Evolutionary conservation across 2,113 vertebrate genomes (phyloP).

Genomic region (Menura novaehollandiae): DNA sequence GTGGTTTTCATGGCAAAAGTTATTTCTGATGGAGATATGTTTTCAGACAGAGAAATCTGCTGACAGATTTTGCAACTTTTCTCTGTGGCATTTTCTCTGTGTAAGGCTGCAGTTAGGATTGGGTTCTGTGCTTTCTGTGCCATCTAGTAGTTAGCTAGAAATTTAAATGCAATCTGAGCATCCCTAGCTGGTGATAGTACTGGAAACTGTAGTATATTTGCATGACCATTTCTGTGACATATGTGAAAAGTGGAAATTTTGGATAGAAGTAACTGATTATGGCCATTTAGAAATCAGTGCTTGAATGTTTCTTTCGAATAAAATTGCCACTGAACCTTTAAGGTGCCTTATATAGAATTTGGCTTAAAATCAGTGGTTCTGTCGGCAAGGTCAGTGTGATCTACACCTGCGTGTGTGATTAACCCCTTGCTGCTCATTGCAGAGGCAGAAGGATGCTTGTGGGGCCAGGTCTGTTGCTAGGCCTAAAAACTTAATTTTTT

Average conservation of each 20-base stretch:
- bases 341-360: background rate
- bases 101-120: background rate
- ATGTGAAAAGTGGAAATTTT: background rate
- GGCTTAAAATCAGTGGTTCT: background rate
- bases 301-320: background rate
- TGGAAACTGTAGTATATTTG: background rate
- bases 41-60: background rate
- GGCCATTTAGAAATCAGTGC: background rate
- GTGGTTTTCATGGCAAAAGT: background rate
- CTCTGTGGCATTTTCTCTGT: background rate
- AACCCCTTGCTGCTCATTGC: background rate
- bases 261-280: background rate
- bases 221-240: accelerated
- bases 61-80: background rate
- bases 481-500: background rate
- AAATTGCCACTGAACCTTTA: background rate
- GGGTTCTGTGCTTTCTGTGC: background rate
- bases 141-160: background rate
- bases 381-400: background rate
- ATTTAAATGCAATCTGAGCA: background rate
- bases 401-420: background rate
- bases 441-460: background rate
- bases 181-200: background rate
- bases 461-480: background rate
- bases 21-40: background rate